Base-by-base conservation (phyloP, 2,113 vertebrate genomes). In the Osmerus mordax region DNA sequence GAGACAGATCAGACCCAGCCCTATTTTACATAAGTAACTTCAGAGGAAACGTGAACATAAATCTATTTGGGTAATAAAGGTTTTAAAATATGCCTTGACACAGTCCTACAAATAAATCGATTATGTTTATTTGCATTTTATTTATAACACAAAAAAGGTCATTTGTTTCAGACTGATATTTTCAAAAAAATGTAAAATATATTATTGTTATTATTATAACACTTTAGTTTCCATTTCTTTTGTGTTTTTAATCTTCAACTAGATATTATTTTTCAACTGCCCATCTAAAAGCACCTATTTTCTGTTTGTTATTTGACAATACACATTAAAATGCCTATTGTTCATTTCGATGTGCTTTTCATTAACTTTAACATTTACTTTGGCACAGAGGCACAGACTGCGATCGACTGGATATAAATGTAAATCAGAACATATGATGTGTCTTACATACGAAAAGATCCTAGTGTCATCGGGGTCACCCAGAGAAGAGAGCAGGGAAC, bases 341-440 rank as follows among this genome's bases (percentile, higher is more conserved):
- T 82, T 73, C 81, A 79, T 81, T 70, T 74, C 36, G 14, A 61
- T 25, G 13, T 62, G 23, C 23, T 25, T 62, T 62, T 62, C 12
- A 62, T 29, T 59, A 12, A 59, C 58, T 23, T 61, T 41, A 82
- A 75, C 68, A 62, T 69, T 23, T 59, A 88, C 84, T 78, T 36
- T 65, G 67, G 15, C 69, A 60, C 14, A 47, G 32, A 64, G 70
- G 59, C 65, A 81, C 78, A 71, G 71, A 78, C 78, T 53, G 80
- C 59, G 55, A 73, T 78, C 78, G 78, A 77, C 68, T 65, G 11
- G 77, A 72, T 41, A 54, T 67, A 29, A 84, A 76, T 75, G 79
- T 78, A 77, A 77, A 88, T 87, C 83, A 73, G 86, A 84, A 86
- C 56, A 19, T 19, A 58, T 58, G 18, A 58, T 87, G 55, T 71